Evolutionary conservation across 2,797 vertebrate genomes (phyloP), one percentile per base, ranked within the genome.

Genomic region (Menidia menidia): DNA sequence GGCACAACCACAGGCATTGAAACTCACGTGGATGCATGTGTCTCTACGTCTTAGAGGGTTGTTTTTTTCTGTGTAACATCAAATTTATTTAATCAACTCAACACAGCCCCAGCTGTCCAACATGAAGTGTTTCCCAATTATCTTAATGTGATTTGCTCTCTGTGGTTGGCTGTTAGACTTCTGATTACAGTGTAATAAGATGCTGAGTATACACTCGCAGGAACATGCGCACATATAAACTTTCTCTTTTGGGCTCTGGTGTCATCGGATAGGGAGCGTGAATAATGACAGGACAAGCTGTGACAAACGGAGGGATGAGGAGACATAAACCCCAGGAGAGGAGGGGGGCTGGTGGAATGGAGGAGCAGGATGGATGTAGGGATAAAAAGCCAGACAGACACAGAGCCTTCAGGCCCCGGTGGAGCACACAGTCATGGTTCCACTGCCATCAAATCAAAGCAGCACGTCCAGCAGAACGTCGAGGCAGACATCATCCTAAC

Each of bases 91-190:
- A 91, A 90, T 90, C 85, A 93, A 85, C 83, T 80, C 84, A 60
- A 55, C 73, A 71, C 77, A 82, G 74, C 79, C 85, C 86, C 89
- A 90, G 89, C 88, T 92, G 86, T 91, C 90, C 86, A 73, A 86
- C 85, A 86, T 86, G 81, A 88, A 91, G 88, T 88, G 85, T 89
- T 85, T 85, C 81, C 80, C 90, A 90, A 91, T 93, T 90, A 93
- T 88, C 83, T 75, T 88, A 92, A 91, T 92, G 85, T 87, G 87
- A 91, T 92, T 91, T 89, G 79, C 81, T 88, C 82, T 83, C 85
- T 54, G 76, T 81, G 73, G 88, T 77, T 82, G 69, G 77, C 79
- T 84, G 87, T 72, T 71, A 74, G 73, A 86, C 77, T 71, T 76
- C 85, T 91, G 87, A 91, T 92, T 88, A 85, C 32, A 7, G 76